Conservation (phyloP, 2,888 invertebrate species). For the Stramonita haemastoma region DNA sequence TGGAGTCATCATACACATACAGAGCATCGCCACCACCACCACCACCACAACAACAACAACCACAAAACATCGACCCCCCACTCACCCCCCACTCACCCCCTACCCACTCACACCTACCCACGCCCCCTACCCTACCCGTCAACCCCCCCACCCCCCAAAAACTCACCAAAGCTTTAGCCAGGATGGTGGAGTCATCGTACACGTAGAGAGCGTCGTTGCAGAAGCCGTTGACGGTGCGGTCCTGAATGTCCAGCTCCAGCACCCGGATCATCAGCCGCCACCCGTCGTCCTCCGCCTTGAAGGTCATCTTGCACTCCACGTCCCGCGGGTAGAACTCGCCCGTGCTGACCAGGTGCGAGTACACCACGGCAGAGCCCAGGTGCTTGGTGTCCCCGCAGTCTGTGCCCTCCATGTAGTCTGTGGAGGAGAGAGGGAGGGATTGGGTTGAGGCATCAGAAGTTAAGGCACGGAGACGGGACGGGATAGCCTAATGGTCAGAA, state of each 20-base stretch:
- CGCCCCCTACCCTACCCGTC: neutral
- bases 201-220: constrained; percentile 76
- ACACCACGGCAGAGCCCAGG: constrained; percentile 72
- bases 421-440: constrained; percentile 16
- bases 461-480: no score
- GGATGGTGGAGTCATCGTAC: constrained; percentile 67
- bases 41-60: no score
- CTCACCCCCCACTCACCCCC: no score
- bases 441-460: neutral
- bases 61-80: no score
- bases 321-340: constrained; percentile 56
- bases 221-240: constrained; percentile 60
- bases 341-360: constrained; percentile 64
- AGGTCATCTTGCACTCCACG: constrained; percentile 70
- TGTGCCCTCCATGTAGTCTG: constrained; percentile 72
- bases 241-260: constrained; percentile 73
- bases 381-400: constrained; percentile 66
- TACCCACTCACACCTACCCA: no score
- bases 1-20: constrained; percentile 71
- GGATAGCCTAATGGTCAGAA: no score
- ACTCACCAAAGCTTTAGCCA: constrained; percentile 72
- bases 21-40: constrained; percentile 70
- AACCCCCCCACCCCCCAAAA: neutral
- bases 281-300: constrained; percentile 67
- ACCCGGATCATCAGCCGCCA: constrained; percentile 73